Evolutionary conservation across 2,113 vertebrate species (phyloP), one percentile per base, ranked within the genome.

Genomic region (Diglossa brunneiventris): DNA sequence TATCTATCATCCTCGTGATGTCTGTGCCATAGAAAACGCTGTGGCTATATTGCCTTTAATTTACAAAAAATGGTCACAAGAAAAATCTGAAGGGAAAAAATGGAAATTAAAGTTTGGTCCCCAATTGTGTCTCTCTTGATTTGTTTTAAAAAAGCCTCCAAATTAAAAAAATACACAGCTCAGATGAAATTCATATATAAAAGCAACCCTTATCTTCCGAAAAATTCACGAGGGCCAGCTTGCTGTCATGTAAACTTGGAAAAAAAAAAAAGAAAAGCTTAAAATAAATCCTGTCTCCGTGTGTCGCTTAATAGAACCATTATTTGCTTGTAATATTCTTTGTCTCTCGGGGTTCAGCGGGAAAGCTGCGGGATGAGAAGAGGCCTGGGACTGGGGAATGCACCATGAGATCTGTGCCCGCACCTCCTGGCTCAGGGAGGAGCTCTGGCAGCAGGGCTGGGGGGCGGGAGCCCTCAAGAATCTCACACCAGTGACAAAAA

Each of bases 1-100:
- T 97, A 97, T 97, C 90, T 95, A 92, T 97, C 82, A 93, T 95
- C 95, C 95, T 97, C 42, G 49, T 97, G 95, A 96, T 95, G 92
- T 97, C 92, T 97, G 94, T 95, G 96, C 96, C 95, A 94, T 97
- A 97, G 96, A 97, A 97, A 97, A 97, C 24, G 92, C 92, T 87
- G 95, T 95, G 94, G 96, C 96, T 95, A 50, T 92, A 95, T 83
- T 83, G 93, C 96, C 96, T 91, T 96, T 90, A 88, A 97, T 97
- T 97, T 97, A 97, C 96, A 96, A 97, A 97, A 96, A 94, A 96
- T 84, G 96, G 94, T 94, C 96, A 96, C 95, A 83, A 89, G 94
- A 95, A 92, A 92, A 96, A 94, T 86, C 91, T 89, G 64, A 77
- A 90, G 72, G 96, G 94, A 83, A 91, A 93, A 85, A 74, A 93